phyloP scores from a whole-genome alignment of 1,140 invertebrate species.

The Platorchestia sp. region DNA sequence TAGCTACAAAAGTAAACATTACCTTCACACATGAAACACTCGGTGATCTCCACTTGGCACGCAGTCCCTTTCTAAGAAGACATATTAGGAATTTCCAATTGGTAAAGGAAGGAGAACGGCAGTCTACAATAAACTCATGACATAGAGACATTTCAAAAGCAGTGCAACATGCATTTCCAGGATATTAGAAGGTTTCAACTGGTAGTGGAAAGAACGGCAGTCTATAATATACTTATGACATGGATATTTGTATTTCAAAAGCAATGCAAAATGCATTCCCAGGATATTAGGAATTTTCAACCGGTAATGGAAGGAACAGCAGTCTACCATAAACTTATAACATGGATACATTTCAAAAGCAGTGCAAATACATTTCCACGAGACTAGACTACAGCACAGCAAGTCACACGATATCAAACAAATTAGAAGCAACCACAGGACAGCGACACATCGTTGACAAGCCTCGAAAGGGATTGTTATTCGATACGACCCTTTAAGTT shows the following conservation, averaged over 20 bases:
- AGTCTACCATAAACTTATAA: neutral
- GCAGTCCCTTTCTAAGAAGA: neutral
- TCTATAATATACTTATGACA: too few species aligned
- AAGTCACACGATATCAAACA: neutral
- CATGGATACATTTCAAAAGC: neutral
- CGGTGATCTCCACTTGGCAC: neutral
- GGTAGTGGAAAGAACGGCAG: too few species aligned
- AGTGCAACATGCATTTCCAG: too few species aligned
- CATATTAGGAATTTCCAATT: neutral
- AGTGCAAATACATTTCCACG: neutral
- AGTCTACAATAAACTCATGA: neutral
- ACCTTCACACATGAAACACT: neutral
- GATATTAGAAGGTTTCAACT: too few species aligned
- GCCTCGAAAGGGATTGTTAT: neutral
- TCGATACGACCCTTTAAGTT: neutral
- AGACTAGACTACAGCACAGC: neutral
- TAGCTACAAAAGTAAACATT: neutral
- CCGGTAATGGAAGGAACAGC: neutral
- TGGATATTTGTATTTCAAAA: too few species aligned
- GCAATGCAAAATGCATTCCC: too few species aligned
- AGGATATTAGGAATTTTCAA: neutral
- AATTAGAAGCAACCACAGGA: neutral
- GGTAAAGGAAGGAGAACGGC: neutral
- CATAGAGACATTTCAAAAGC: neutral
- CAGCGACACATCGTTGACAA: neutral